Evolutionary conservation across 2,113 vertebrate genomes (phyloP), one percentile per base, ranked within the genome.

Genomic region (Nothocercus julius): DNA sequence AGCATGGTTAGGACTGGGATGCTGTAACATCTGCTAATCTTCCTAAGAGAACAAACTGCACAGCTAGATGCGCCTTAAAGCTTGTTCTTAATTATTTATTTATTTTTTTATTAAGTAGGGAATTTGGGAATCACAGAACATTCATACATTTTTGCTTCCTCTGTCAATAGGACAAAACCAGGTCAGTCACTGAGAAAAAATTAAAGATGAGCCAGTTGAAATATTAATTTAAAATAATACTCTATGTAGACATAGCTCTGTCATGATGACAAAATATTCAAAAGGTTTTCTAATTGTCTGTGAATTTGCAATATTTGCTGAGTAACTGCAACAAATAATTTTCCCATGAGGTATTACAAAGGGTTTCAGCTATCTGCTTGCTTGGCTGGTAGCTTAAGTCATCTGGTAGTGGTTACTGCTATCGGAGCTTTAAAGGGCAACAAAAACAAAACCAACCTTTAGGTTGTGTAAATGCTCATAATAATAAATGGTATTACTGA

Each of bases 71-170:
- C 78, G 68, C 59, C 86, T 90, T 91, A 47, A 92, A 92, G 85
- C 91, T 96, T 93, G 77, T 76, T 97, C 68, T 83, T 88, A 56
- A 81, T 66, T 85, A 94, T 91, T 91, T 91, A 44, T 44, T 86
- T 78, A 86, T 47, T 51, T 85, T 85, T 93, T 95, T 97, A 95
- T 85, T 90, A 72, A 73, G 85, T 73, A 66, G 92, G 77, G 89
- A 95, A 94, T 86, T 92, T 86, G 62, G 61, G 80, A 95, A 97
- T 87, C 80, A 74, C 42, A 86, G 51, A n/a, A 82, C 5, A 24
- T 95, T 89, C 75, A 87, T 81, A 47, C 25, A 45, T 81, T 92
- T 84, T 89, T 80, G 76, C 51, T 78, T 95, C 49, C 17, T 76
- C 45, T 90, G 70, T 84, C 93, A 90, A 79, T 9, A 93, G 88